phyloP scores from a whole-genome alignment of 92 coral and sea anemone species.

The Meandrina meandrites region DNA sequence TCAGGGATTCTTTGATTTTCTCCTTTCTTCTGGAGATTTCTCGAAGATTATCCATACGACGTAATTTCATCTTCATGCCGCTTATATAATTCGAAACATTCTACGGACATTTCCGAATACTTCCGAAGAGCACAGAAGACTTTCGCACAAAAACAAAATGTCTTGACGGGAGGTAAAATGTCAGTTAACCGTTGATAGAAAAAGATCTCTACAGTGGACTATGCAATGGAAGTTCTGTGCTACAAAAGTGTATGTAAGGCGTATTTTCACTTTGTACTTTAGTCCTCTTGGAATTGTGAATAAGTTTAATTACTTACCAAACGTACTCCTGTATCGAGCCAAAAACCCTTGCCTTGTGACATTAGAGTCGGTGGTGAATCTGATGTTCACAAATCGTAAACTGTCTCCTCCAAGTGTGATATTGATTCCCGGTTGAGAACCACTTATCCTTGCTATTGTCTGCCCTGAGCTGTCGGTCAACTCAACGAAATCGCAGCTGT shows the following conservation, averaged over 20 bases:
- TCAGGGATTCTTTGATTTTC: background rate
- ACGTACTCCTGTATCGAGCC: background rate
- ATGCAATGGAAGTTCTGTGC: no score
- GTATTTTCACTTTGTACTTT: background rate
- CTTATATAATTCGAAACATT: no score
- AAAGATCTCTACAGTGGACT: no score
- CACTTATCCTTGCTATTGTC: background rate
- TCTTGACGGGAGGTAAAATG: no score
- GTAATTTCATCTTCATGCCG: no score
- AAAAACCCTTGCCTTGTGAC: slow-evolving; percentile 5
- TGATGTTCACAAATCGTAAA: background rate
- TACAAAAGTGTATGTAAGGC: background rate
- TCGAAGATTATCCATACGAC: background rate
- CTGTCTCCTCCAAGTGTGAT: background rate
- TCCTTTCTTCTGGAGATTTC: background rate
- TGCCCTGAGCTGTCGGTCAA: background rate
- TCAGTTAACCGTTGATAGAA: no score
- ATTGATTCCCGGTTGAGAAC: background rate
- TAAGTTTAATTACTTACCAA: background rate
- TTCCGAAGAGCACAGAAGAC: no score
- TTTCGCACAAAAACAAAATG: no score
- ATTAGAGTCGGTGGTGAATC: background rate
- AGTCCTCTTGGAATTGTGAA: background rate
- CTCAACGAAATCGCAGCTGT: slow-evolving; percentile 9
- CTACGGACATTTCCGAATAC: no score